Conservation (phyloP, 2,888 invertebrate genomes). For the Chamaedrilus cognettii region DNA sequence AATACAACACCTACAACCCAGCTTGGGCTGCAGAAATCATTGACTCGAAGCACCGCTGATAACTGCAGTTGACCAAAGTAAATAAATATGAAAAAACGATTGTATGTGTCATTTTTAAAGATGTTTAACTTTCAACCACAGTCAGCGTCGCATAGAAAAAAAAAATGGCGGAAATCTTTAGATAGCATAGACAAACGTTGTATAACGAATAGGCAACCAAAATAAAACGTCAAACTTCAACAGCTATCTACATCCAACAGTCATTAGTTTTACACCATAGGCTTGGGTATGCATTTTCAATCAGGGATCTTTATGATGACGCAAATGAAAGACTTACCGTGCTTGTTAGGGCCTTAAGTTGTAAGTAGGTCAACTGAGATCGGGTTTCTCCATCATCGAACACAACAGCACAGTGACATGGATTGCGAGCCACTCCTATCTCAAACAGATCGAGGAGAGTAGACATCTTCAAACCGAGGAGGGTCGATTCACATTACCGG, state of each 20-base stretch:
- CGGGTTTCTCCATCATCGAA: neutral
- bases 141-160: too few species aligned
- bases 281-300: neutral
- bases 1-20: constrained; percentile 17
- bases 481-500: too few species aligned
- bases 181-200: neutral
- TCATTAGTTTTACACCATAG: too few species aligned
- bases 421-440: neutral
- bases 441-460: neutral
- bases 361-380: neutral
- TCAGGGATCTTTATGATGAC: neutral
- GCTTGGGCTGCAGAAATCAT: too few species aligned
- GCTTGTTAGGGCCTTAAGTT: neutral
- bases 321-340: neutral
- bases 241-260: too few species aligned
- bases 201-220: neutral
- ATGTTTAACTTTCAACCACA: too few species aligned
- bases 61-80: too few species aligned
- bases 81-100: neutral
- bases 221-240: too few species aligned
- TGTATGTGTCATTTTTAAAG: neutral
- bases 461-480: too few species aligned
- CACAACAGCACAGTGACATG: neutral
- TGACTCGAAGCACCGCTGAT: too few species aligned
- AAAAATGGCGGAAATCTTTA: neutral